Evolutionary conservation across 2,888 invertebrate genomes (phyloP).

Genomic region (Saturnia pavonia): DNA sequence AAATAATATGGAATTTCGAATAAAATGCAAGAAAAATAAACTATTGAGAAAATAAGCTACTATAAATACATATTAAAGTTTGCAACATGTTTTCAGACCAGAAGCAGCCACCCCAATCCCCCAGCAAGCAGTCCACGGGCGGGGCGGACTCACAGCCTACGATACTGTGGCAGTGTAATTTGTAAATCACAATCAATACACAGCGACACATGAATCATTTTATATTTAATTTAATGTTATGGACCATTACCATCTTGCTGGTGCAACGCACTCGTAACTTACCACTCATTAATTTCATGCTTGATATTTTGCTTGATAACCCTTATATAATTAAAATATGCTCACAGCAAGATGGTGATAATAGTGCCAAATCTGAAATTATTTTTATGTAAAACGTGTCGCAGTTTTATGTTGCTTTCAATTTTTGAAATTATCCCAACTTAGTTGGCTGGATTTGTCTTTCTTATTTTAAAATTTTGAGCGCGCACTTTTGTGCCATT

Average conservation of each 20-base stretch:
- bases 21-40: neutral
- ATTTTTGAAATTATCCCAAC: constrained; percentile 72
- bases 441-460: constrained; percentile 71
- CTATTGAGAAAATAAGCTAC: neutral
- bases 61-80: neutral
- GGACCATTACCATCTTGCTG: constrained; percentile 62
- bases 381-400: constrained; percentile 55
- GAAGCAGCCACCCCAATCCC: constrained; percentile 90
- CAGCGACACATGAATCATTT: constrained; percentile 37
- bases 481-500: constrained; percentile 58
- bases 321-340: constrained; percentile 13
- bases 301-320: constrained; percentile 30
- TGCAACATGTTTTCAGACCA: constrained; percentile 85
- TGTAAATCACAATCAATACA: constrained; percentile 82
- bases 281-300: constrained; percentile 28
- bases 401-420: constrained; percentile 56
- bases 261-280: constrained; percentile 34
- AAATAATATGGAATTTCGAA: neutral
- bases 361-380: constrained; percentile 58
- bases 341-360: constrained; percentile 60
- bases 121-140: constrained; percentile 87
- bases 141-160: constrained; percentile 98
- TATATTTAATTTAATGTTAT: constrained; percentile 39
- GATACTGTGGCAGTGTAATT: constrained; percentile 99
- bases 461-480: constrained; percentile 47